Evolutionary conservation across 2,797 vertebrate species (phyloP), one percentile per base, ranked within the genome.

Genomic region (Poecilia picta): DNA sequence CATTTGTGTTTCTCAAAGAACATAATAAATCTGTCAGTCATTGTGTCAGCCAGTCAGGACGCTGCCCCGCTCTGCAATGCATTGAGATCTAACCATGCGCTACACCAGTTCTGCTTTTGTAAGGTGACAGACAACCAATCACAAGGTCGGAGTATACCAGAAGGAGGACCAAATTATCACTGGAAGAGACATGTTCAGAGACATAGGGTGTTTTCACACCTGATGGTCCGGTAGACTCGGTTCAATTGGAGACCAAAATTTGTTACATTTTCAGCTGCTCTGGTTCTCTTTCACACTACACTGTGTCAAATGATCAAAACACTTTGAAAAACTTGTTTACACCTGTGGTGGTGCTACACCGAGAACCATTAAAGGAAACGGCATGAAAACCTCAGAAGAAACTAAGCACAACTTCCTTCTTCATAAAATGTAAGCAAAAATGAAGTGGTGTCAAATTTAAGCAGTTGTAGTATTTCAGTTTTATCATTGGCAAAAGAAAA

Each of bases 21-120:
- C 87, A 93, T 89, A 91, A 92, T 91, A 72, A 91, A 90, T 88
- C 89, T 90, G 84, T 41, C 66, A 70, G 66, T 43, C 36, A 41
- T 70, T 43, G 82, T 85, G 89, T 91, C 90, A 92, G 86, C 88
- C 88, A 83, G 83, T 85, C 85, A 88, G 83, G 80, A 82, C 7
- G 62, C 80, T 84, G 82, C 43, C 68, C 76, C 72, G 39, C 84
- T 82, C 81, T 83, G 78, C 85, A 71, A 82, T 64, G 81, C 87
- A 87, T 45, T 79, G 13, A 84, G 87, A 89, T 86, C 75, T 66
- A 81, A 85, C 86, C 91, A 78, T 81, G 36, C 64, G 23, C 36
- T 25, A 41, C 39, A 41, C 20, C 36, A 25, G 20, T 68, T 41
- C 59, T 36, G 59, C 59, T 64, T 20, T 64, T 64, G 31, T 64